These are phyloP conservation scores for Sericinus montela DNA, from an alignment of 2,888 invertebrate species.

Conservation along the genomic window DNA sequence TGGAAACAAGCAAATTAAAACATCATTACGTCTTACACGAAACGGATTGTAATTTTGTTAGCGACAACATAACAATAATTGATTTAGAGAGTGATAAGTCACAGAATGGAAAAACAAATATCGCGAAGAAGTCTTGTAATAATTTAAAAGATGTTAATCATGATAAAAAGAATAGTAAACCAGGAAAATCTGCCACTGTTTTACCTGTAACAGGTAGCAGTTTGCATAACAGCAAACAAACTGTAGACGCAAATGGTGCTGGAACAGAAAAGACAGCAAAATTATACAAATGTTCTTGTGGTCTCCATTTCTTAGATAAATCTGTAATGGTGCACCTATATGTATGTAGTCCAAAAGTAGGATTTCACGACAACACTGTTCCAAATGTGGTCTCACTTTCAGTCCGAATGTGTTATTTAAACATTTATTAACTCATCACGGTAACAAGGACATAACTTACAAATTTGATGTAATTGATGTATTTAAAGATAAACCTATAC, in stretches of 20 bases:
- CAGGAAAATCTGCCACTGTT: not conserved
- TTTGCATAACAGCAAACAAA: not conserved
- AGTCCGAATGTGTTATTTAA: conserved; percentile 49
- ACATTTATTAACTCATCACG: conserved; percentile 54
- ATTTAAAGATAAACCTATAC: conserved; percentile 11
- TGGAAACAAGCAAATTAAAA: conserved; percentile 38
- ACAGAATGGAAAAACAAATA: not conserved
- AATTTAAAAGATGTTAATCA: conserved; percentile 8
- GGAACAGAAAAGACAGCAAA: conserved; percentile 25
- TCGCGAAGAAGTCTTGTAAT: not conserved
- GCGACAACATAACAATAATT: conserved; percentile 42
- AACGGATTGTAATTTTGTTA: conserved; percentile 39
- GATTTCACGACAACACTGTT: conserved; percentile 44
- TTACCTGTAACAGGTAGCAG: not conserved
- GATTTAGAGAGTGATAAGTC: conserved; percentile 26
- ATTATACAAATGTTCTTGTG: conserved; percentile 54
- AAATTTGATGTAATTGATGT: conserved; percentile 40
- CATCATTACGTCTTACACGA: conserved; percentile 45
- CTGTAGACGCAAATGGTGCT: not conserved
- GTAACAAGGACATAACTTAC: conserved; percentile 38
- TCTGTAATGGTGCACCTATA: conserved; percentile 5
- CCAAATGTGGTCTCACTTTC: conserved; percentile 54
- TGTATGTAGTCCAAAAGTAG: conserved; percentile 27
- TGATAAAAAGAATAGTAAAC: not conserved
- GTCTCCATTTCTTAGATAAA: conserved; percentile 37